Evolutionary conservation across 2,113 vertebrate species (phyloP).

Genomic region (Ornithorhynchus anatinus): DNA sequence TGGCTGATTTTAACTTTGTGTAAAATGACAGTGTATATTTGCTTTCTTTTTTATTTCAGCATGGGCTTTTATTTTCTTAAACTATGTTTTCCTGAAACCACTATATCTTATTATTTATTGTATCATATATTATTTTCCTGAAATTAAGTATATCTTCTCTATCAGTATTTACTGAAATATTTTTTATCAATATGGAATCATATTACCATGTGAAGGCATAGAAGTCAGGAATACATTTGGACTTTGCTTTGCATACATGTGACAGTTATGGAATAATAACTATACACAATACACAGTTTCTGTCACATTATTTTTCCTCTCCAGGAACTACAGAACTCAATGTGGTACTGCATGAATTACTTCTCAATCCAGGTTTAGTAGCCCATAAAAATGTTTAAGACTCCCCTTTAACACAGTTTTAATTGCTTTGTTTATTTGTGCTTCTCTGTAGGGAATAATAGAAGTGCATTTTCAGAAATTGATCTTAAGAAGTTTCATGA

Average conservation of each 20-base stretch:
- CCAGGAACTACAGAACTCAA: too few species aligned
- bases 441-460: slow-evolving; percentile 50
- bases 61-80: too few species aligned
- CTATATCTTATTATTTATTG: too few species aligned
- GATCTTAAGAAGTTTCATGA: slow-evolving; percentile 54
- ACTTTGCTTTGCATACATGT: background rate
- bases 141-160: too few species aligned
- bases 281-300: slow-evolving; percentile 21
- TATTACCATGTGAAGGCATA: slow-evolving; percentile 17
- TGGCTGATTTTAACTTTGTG: too few species aligned
- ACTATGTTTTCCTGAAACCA: too few species aligned
- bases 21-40: too few species aligned
- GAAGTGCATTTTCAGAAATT: slow-evolving; percentile 58
- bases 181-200: slow-evolving; percentile 17
- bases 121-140: too few species aligned
- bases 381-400: slow-evolving; percentile 23
- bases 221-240: slow-evolving; percentile 27
- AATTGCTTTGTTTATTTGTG: slow-evolving; percentile 52
- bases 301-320: background rate
- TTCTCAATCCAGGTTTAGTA: slow-evolving; percentile 17
- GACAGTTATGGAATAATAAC: slow-evolving; percentile 10
- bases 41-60: too few species aligned
- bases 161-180: too few species aligned
- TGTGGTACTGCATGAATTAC: slow-evolving; percentile 19
- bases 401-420: slow-evolving; percentile 20